Conservation (phyloP, 92 coral and sea anemone genomes). For the Anthopleura xanthogrammica region DNA sequence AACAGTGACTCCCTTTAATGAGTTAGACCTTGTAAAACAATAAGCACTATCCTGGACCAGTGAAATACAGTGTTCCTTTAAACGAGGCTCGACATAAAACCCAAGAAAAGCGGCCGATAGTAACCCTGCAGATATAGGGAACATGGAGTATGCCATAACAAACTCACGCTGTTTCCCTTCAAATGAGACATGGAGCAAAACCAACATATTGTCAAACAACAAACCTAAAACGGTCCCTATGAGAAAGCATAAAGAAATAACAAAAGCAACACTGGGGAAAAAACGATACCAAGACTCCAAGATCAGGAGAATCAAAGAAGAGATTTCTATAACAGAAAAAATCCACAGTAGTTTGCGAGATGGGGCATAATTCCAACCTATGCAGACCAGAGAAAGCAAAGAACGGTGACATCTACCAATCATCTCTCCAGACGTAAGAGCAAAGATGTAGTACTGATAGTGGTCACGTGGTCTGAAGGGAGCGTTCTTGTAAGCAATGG, state of each 20-base stretch:
- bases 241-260: slow-evolving; percentile 56
- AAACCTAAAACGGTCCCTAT: slow-evolving; percentile 59
- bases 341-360: slow-evolving; percentile 60
- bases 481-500: slow-evolving; percentile 68
- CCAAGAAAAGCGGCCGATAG: slow-evolving; percentile 67
- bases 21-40: slow-evolving; percentile 11
- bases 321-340: slow-evolving; percentile 55
- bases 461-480: slow-evolving; percentile 86
- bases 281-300: slow-evolving; percentile 81
- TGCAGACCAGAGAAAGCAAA: slow-evolving; percentile 38
- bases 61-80: slow-evolving; percentile 54
- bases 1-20: slow-evolving; percentile 48
- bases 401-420: slow-evolving; percentile 65
- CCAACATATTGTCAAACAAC: slow-evolving; percentile 54
- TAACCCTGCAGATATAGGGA: slow-evolving; percentile 71
- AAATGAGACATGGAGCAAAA: slow-evolving; percentile 53
- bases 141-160: slow-evolving; percentile 52
- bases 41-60: slow-evolving; percentile 30
- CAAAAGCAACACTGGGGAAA: slow-evolving; percentile 64
- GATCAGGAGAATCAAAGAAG: slow-evolving; percentile 47
- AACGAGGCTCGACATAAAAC: slow-evolving; percentile 54
- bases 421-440: slow-evolving; percentile 60
- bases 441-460: slow-evolving; percentile 63
- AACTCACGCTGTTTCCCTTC: slow-evolving; percentile 67
- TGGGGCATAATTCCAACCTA: slow-evolving; percentile 53